These are phyloP conservation scores for Crematogaster levior DNA, from an alignment of 2,888 invertebrate species.

Conservation along the genomic window DNA sequence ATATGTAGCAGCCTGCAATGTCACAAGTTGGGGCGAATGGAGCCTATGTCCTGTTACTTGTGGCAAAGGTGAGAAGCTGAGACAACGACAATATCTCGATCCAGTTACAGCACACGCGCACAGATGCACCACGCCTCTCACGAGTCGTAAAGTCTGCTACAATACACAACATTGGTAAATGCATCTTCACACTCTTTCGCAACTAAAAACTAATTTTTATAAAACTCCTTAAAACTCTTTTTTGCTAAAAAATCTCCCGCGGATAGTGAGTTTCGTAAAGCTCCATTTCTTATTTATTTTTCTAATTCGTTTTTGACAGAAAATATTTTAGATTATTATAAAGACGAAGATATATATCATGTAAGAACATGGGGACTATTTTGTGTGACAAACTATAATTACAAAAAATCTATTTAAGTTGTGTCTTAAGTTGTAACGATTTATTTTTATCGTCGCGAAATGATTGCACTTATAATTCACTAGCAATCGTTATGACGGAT, in stretches of 20 bases:
- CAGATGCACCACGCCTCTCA: constrained; percentile 87
- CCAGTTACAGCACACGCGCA: constrained; percentile 87
- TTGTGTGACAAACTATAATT: not conserved
- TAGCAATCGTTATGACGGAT: constrained; percentile 49
- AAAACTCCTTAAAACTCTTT: too few relatives aligned
- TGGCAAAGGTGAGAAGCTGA: constrained; percentile 94
- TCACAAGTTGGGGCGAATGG: constrained; percentile 92
- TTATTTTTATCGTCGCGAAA: not conserved
- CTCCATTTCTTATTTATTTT: not conserved
- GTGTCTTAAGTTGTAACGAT: not conserved
- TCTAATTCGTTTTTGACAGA: not conserved
- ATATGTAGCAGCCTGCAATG: constrained; percentile 92
- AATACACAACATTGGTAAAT: constrained; percentile 78
- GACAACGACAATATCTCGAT: constrained; percentile 90
- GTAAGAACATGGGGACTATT: not conserved
- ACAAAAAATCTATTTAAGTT: not conserved
- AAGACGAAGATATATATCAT: too few relatives aligned
- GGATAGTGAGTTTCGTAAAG: not conserved
- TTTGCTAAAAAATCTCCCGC: not conserved
- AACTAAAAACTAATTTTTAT: not conserved
- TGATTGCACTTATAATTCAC: not conserved
- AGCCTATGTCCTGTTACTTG: constrained; percentile 94
- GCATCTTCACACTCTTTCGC: not conserved
- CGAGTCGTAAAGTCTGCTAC: constrained; percentile 76
- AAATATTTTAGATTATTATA: not conserved